phyloP scores from a whole-genome alignment of 2,113 vertebrate genomes.

The Oryzias melastigma region DNA sequence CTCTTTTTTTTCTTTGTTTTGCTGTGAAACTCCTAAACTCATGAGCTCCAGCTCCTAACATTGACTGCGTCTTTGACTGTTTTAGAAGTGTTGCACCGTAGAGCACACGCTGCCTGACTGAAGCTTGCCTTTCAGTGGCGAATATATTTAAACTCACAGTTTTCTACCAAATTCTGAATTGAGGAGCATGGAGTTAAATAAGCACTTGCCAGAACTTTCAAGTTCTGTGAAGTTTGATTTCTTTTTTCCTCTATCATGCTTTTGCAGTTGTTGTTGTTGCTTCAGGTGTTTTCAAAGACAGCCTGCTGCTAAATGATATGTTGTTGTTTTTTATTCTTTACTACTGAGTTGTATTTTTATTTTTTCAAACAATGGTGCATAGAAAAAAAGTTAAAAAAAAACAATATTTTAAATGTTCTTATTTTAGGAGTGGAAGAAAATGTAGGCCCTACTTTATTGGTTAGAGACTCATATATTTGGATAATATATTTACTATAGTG shows the following conservation, averaged over 20 bases:
- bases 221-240: constrained; percentile 13
- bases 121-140: constrained; percentile 1
- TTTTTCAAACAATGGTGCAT: constrained; percentile 1
- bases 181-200: constrained; percentile 18
- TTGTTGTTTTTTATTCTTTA: constrained; percentile 2
- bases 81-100: background rate
- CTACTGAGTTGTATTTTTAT: constrained; percentile 1
- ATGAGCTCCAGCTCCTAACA: constrained; percentile 5
- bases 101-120: background rate
- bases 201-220: background rate
- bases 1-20: background rate
- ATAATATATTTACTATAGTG: background rate
- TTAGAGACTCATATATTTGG: background rate
- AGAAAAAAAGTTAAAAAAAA: background rate
- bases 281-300: constrained; percentile 20
- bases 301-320: constrained; percentile 5
- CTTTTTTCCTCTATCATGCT: constrained; percentile 29
- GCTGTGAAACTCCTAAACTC: background rate
- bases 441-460: background rate
- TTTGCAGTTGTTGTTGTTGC: constrained; percentile 20
- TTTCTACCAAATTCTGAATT: constrained; percentile 19
- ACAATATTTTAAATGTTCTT: background rate
- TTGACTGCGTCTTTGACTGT: background rate
- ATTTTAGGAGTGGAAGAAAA: background rate
- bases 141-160: constrained; percentile 7